Conservation (phyloP, 2,113 vertebrate species). For the Felis chaus region DNA sequence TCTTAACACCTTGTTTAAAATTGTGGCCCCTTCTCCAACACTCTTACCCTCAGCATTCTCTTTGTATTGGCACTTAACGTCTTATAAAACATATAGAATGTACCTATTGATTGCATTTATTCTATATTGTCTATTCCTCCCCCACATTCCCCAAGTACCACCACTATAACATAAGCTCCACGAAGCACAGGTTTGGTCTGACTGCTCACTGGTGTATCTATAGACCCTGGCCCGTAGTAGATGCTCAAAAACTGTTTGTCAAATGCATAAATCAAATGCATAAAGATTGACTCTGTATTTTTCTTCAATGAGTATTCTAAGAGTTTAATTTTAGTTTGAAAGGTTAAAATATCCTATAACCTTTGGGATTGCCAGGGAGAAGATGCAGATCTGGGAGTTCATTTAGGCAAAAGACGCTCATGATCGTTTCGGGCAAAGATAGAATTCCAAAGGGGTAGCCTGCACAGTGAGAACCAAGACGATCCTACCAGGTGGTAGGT, state of each 20-base stretch:
- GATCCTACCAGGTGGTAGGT: background rate
- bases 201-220: background rate
- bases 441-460: too few species aligned
- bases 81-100: background rate
- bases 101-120: background rate
- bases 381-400: background rate
- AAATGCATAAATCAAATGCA: background rate
- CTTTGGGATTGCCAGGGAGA: background rate
- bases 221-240: background rate
- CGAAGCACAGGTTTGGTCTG: background rate
- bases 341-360: background rate
- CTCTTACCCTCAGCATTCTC: background rate
- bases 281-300: background rate
- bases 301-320: background rate
- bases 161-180: background rate
- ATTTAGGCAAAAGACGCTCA: background rate
- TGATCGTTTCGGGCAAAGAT: background rate
- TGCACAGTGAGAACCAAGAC: background rate
- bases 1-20: background rate
- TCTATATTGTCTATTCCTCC: background rate
- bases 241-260: background rate
- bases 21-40: background rate
- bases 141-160: background rate
- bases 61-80: background rate
- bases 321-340: conserved; percentile 26